Base-by-base conservation (phyloP, 2,888 invertebrate genomes). In the Yponomeuta cagnagella region DNA sequence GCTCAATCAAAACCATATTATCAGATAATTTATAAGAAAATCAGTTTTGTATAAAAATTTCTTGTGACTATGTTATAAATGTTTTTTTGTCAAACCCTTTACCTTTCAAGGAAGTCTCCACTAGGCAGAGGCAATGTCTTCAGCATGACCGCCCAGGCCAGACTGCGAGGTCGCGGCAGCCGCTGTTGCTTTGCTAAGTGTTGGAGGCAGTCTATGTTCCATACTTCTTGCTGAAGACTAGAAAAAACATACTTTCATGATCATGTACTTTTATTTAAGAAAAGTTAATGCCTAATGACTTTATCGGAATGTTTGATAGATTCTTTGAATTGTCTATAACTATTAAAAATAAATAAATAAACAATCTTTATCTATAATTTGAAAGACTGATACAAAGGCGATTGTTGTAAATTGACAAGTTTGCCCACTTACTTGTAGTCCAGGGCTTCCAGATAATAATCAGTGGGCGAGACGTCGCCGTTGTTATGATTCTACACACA, bases 121-220 rank as follows among this genome's bases (percentile, higher is more conserved):
- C 82, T 83, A 0, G 88, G 87, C 10, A 88, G 79, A 3, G 52
- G 52, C 15, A 93, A 72, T 0, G 88, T 85, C 73, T 88, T 82
- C 0, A 93, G 76, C 74, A 93, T 74, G 15, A 92, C 85, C 1
- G 88, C 88, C 93, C 93, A 93, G 0, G 90, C 88, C 1, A 92
- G 76, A 72, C 90, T 88, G 9, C 89, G 79, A 0, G 92, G 92
- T 0, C 88, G 77, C 0, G 79, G 81, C 65, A 91, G 69, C 52
- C 80, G 77, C 68, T 82, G 85, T 71, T 90, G 81, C 6, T 82
- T 75, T 0, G 90, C 90, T 48, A 88, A 83, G 63, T 74, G 75
- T 74, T 79, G 85, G 63, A 92, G 73, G 67, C 77, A 77, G 9
- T 88, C 86, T 68, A 86, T 63, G 72, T 80, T 86, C 92, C 92